Base-by-base conservation (phyloP, 2,113 vertebrate species). In the Accipiter cooperii region DNA sequence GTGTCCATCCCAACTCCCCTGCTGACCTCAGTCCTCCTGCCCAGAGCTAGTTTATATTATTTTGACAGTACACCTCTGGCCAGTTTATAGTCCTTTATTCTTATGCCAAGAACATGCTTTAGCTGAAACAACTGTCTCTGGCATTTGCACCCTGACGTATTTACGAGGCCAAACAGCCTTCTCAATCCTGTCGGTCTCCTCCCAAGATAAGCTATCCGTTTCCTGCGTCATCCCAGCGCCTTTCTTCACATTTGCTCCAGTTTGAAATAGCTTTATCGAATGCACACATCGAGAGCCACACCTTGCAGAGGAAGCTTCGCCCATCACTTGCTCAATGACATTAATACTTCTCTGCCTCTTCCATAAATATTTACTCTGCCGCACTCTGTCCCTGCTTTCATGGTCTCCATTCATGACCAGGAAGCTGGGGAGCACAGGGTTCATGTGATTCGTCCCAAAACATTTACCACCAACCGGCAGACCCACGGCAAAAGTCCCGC, bases 211-310 rank as follows among this genome's bases (percentile, higher is more conserved):
- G 8, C 40, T 29, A 13, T n/a, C 25, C 4, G 5, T 73, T 93
- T 54, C 14, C 68, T 66, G 29, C 8, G 2, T 42, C 57, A 68
- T 10, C 38, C 8, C 65, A 64, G 20, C 0, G 0, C 13, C 33
- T 89, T 85, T 61, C 75, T 86, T 73, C 8, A 0, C n/a, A n/a
- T 38, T 88, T 55, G 36, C 14, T 93, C 26, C 29, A 26, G 12
- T 65, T 38, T 80, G 36, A 70, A 90, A 57, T 49, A 54, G 6
- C 15, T 90, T 81, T 77, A 36, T 54, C 4, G 1, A 61, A 17
- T 3, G 1, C 2, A 0, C 0, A 0, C 54, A 61, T 12, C 2
- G 1, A 86, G 38, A 76, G 12, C 16, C 61, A 61, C 34, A 17
- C 12, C n/a, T 73, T 73, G 19, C 49, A 80, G 34, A 83, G 24